Conservation (phyloP, 2,797 vertebrate genomes). For the Artibeus jamaicensis region DNA sequence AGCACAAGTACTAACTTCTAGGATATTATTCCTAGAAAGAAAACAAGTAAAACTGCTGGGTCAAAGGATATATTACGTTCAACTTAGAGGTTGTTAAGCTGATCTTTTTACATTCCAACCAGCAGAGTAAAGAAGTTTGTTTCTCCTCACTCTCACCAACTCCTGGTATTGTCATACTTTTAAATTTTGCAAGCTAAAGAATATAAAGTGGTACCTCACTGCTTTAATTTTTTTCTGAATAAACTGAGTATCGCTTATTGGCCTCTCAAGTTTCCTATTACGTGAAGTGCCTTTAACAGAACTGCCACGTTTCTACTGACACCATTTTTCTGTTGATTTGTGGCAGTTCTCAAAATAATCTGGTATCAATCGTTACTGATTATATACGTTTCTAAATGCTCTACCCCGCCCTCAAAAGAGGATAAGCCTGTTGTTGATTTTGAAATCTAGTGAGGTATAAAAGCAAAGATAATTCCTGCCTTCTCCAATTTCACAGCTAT, state of each 20-base stretch:
- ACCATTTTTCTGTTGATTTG: background rate
- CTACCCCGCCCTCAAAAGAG: background rate
- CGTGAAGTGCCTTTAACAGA: background rate
- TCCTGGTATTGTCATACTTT: background rate
- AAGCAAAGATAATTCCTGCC: background rate
- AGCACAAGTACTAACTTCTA: background rate
- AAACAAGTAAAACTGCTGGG: background rate
- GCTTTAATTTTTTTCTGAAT: background rate
- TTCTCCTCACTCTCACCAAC: background rate
- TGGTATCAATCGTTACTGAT: background rate
- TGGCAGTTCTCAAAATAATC: background rate
- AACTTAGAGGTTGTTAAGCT: background rate
- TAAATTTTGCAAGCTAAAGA: constrained; percentile 21
- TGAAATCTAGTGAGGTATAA: background rate
- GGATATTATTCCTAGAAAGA: background rate
- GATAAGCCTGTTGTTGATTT: background rate
- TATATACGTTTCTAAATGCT: background rate
- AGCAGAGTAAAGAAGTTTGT: background rate
- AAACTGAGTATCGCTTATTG: background rate
- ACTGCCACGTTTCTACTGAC: background rate
- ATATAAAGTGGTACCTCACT: background rate
- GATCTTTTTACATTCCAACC: background rate
- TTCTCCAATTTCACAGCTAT: constrained; percentile 14
- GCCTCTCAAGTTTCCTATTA: background rate
- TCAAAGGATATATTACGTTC: background rate